Conservation (phyloP, 2,888 invertebrate species). For the Hydropsyche betteni region DNA sequence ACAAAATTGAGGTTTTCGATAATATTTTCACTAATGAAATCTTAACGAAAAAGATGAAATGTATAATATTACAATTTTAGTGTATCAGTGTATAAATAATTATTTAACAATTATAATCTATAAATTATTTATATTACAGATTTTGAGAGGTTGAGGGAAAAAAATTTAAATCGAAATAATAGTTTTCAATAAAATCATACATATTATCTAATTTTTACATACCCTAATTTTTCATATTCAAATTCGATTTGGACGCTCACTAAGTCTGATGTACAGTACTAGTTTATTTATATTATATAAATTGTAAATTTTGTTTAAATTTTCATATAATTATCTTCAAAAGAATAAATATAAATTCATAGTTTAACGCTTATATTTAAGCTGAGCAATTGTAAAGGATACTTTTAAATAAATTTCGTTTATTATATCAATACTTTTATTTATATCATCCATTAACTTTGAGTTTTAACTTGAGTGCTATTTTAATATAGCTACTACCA, state of each 20-base stretch:
- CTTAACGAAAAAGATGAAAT: no score
- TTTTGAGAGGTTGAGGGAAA: no score
- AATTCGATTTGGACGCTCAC: conserved; percentile 38
- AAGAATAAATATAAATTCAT: conserved; percentile 29
- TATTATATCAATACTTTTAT: neutral
- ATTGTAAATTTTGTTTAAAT: conserved; percentile 16
- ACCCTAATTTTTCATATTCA: conserved; percentile 35
- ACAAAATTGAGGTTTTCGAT: no score
- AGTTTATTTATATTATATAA: conserved; percentile 32
- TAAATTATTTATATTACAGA: neutral
- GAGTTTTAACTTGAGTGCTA: neutral
- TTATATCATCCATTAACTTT: neutral
- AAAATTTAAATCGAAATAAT: neutral
- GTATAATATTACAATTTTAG: no score
- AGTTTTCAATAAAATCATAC: neutral
- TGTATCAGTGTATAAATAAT: no score
- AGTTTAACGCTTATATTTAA: conserved; percentile 32
- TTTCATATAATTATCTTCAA: conserved; percentile 14
- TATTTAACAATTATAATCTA: neutral
- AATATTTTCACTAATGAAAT: no score
- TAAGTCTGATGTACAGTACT: conserved; percentile 30
- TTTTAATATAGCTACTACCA: no score
- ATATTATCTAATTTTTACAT: conserved; percentile 20
- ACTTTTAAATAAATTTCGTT: conserved; percentile 27
- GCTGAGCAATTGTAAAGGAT: conserved; percentile 38